Conservation (phyloP, 2,888 invertebrate genomes). For the Drosophila neonasuta region DNA sequence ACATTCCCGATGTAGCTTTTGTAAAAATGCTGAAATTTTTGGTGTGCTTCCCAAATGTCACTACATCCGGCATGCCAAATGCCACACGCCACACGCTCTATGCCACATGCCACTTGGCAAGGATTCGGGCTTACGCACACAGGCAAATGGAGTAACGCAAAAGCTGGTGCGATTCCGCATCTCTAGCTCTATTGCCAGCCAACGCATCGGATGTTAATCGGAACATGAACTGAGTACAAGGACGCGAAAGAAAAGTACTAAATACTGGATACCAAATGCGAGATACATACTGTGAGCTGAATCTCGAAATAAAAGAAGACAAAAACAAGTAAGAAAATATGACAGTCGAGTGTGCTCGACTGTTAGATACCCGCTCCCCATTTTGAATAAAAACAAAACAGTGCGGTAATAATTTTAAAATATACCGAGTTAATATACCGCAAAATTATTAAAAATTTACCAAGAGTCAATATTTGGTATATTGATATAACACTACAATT, state of each 20-base stretch:
- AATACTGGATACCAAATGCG: slow-evolving; percentile 4
- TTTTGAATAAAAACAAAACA: too few relatives aligned
- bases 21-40: slow-evolving; percentile 66
- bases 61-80: slow-evolving; percentile 71
- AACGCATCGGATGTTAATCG: slow-evolving; percentile 48
- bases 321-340: neutral
- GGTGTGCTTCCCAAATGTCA: slow-evolving; percentile 63
- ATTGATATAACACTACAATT: too few relatives aligned
- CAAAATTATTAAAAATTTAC: too few relatives aligned
- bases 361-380: too few relatives aligned
- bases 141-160: slow-evolving; percentile 10
- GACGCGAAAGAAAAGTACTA: neutral
- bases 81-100: slow-evolving; percentile 33
- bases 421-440: too few relatives aligned
- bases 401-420: too few relatives aligned
- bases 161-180: slow-evolving; percentile 21
- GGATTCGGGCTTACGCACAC: slow-evolving; percentile 40
- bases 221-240: slow-evolving; percentile 44
- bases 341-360: too few relatives aligned
- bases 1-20: slow-evolving; percentile 44
- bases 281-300: neutral
- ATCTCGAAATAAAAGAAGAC: slow-evolving; percentile 5
- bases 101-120: slow-evolving; percentile 64
- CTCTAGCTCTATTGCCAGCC: slow-evolving; percentile 19
- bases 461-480: too few relatives aligned